A percentile compares a stretch with the other conserved stretches of the same genome.
Conservation (phyloP, 1,140 invertebrate genomes). For the Apis florea region DNA sequence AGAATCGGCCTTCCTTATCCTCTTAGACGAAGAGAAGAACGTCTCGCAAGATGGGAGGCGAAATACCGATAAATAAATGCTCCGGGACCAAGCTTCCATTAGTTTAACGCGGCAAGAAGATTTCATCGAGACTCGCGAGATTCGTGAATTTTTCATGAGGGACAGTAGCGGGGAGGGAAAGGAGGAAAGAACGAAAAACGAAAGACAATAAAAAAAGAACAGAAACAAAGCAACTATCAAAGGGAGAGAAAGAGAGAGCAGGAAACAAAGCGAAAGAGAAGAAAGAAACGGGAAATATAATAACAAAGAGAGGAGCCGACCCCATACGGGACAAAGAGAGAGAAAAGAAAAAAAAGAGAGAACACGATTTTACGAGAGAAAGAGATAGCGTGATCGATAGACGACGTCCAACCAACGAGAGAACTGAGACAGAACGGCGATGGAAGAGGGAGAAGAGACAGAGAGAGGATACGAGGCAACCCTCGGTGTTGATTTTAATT, state of each 20-base stretch:
- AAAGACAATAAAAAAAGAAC: neutral
- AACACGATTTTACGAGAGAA: slow-evolving; percentile 26
- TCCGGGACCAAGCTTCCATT: slow-evolving; percentile 45
- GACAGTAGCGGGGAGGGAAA: no score
- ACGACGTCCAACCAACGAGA: neutral
- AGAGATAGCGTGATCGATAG: slow-evolving; percentile 15
- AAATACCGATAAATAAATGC: slow-evolving; percentile 29
- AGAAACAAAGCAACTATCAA: neutral
- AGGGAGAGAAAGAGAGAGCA: neutral
- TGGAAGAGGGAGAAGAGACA: neutral
- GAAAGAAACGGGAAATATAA: neutral
- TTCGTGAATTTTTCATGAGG: slow-evolving; percentile 52
- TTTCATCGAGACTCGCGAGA: slow-evolving; percentile 15
- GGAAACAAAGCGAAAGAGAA: neutral
- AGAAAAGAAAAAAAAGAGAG: no score
- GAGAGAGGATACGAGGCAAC: slow-evolving; percentile 35
- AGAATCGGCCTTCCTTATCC: slow-evolving; percentile 72
- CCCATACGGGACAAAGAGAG: neutral
- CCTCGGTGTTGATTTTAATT: slow-evolving; percentile 75
- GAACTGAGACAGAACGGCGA: neutral
- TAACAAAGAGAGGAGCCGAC: neutral
- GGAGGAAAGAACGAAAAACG: neutral
- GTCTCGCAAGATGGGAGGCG: slow-evolving; percentile 33
- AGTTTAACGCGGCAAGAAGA: slow-evolving; percentile 60
- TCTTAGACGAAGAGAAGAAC: slow-evolving; percentile 61